Base-by-base conservation (phyloP, 1,140 invertebrate genomes). In the Pinna nobilis region DNA sequence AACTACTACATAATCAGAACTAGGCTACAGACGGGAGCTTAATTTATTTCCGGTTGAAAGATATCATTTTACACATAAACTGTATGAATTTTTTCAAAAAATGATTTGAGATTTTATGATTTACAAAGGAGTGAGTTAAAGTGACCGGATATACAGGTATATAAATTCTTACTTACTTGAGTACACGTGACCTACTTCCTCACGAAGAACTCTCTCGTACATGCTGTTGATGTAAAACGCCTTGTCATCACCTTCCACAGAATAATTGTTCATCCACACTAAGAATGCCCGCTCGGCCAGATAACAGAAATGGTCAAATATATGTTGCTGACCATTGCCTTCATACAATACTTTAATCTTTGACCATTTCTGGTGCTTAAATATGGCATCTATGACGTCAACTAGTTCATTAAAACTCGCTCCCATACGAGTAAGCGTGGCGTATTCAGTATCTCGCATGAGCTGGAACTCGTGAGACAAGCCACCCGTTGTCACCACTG, bases 401-500 rank as follows among this genome's bases (percentile, higher is more conserved):
- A 74, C 77, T 20, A 51, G 37, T 33, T 81, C 80, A 32, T 77
- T 71, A 53, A 71, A 82, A 4, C 70, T 50, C 1, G 70, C 76
- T 2, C 80, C 80, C 11, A 86, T 68, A 39, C 85, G 50, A 5
- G 84, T 87, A 28, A 87, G 57, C 5, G 78, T 77, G 13, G 39
- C 25, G 59, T 75, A 87, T 49, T 80, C 80, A 0, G 59, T 35
- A 9, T 78, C 53, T 65, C 84, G 80, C n/a, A 78, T 51, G 3
- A 32, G 50, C 25, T 63, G 25, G 86, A 96, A 96, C 47, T 93
- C 92, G 67, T 95, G 93, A 0, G 94, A 94, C 82, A 95, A 94
- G 0, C 93, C 96, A 0, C 94, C 94, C 0, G 95, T 92, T 2
- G 95, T 96, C 7, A 98, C 86, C 1, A 98, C 92, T 0, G 96